A percentile compares a stretch with the other conserved stretches of the same genome.
Conservation (phyloP, 2,797 vertebrate species). For the Lagorchestes hirsutus region DNA sequence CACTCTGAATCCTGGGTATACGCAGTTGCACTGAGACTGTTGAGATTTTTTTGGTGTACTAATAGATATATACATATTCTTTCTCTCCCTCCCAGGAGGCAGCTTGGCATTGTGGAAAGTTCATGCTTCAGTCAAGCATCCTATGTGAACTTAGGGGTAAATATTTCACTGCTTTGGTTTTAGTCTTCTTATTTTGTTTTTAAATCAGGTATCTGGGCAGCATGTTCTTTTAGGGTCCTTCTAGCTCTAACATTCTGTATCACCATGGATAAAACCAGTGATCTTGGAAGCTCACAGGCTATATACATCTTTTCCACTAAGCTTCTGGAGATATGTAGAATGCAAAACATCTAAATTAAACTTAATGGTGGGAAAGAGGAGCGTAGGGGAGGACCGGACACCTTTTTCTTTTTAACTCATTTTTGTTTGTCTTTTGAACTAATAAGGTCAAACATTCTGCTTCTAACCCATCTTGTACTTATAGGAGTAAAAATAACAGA, state of each 20-base stretch:
- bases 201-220: neutral
- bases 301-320: no score
- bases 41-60: neutral
- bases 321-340: neutral
- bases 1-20: neutral
- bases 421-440: neutral
- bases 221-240: neutral
- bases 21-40: neutral
- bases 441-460: neutral
- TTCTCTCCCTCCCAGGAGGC: neutral
- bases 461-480: neutral
- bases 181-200: neutral
- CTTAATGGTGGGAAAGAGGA: neutral
- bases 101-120: neutral
- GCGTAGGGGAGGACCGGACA: neutral
- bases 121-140: neutral
- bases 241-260: neutral
- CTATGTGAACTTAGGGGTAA: neutral
- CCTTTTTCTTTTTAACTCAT: neutral
- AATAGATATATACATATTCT: neutral
- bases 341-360: neutral
- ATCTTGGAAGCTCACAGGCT: neutral
- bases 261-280: neutral
- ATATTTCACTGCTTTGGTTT: neutral
- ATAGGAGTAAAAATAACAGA: neutral